Percentiles rank a stretch among this genome's conserved stretches.
Conservation (phyloP, 2,888 invertebrate genomes). For the Meteorus colon region DNA sequence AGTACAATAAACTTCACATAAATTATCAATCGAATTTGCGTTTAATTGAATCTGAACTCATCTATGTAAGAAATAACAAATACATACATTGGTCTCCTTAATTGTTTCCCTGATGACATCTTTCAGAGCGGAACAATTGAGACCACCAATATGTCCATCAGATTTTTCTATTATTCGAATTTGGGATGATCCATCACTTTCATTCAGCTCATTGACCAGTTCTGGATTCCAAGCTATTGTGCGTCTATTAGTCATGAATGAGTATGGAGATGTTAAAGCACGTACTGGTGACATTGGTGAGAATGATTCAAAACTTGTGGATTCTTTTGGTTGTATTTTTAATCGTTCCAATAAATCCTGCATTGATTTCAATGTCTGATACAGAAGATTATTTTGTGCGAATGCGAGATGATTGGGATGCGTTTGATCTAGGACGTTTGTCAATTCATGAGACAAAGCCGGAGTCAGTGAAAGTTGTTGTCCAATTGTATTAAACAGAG, state of each 20-base stretch:
- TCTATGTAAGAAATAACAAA: no score
- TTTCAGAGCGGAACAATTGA: constrained; percentile 13
- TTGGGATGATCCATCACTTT: not conserved
- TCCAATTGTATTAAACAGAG: not conserved
- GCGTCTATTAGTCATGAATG: not conserved
- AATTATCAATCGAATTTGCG: no score
- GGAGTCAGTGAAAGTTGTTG: not conserved
- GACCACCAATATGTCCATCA: not conserved
- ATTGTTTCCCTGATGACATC: constrained; percentile 26
- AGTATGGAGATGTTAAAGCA: not conserved
- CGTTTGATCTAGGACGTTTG: constrained; percentile 14
- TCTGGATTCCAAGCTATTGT: not conserved
- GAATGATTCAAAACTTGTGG: not conserved
- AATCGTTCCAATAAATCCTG: constrained; percentile 8
- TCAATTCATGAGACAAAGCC: not conserved
- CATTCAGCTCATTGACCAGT: not conserved
- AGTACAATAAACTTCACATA: no score
- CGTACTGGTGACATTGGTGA: not conserved
- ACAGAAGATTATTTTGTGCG: constrained; percentile 20
- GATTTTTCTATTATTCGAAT: not conserved
- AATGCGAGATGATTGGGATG: constrained; percentile 27
- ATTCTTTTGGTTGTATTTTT: constrained; percentile 9
- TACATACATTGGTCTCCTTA: constrained; percentile 23
- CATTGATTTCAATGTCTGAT: constrained; percentile 28
- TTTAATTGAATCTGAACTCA: no score